Evolutionary conservation across 2,113 vertebrate genomes (phyloP).

Genomic region (Scomber colias): DNA sequence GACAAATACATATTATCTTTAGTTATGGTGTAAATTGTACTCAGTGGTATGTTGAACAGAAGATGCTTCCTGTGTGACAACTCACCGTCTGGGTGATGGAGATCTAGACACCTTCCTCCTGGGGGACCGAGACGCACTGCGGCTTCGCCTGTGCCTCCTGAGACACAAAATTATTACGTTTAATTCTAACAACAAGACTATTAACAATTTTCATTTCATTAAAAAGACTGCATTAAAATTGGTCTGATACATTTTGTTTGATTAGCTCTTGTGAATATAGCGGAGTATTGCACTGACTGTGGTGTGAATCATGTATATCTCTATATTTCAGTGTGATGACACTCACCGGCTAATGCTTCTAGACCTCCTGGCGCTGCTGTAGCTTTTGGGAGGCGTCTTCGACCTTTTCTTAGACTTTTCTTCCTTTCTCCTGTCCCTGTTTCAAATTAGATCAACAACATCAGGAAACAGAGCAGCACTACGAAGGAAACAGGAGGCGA

Average conservation of each 20-base stretch:
- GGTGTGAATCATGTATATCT: background rate
- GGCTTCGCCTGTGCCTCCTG: slow-evolving; percentile 89
- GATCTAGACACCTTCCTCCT: slow-evolving; percentile 91
- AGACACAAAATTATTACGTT: background rate
- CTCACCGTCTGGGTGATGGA: slow-evolving; percentile 92
- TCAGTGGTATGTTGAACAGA: too few relatives aligned
- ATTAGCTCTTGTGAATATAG: background rate
- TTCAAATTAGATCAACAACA: background rate
- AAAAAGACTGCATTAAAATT: background rate
- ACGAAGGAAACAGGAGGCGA: too few relatives aligned
- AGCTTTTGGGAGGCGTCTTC: slow-evolving; percentile 98
- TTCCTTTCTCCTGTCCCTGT: slow-evolving; percentile 96
- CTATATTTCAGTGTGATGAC: too few relatives aligned
- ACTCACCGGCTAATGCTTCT: slow-evolving; percentile 93
- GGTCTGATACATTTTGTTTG: background rate
- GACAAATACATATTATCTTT: background rate
- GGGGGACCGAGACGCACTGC: slow-evolving; percentile 91
- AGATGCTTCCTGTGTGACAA: background rate
- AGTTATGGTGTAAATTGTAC: background rate
- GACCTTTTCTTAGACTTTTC: slow-evolving; percentile 97
- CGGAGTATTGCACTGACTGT: background rate
- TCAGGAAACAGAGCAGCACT: background rate
- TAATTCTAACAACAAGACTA: background rate
- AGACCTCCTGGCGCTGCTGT: slow-evolving; percentile 95
- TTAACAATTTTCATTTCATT: background rate